Evolutionary conservation across 2,797 vertebrate genomes (phyloP).

Genomic region (Gymnoscopelus microlampas): DNA sequence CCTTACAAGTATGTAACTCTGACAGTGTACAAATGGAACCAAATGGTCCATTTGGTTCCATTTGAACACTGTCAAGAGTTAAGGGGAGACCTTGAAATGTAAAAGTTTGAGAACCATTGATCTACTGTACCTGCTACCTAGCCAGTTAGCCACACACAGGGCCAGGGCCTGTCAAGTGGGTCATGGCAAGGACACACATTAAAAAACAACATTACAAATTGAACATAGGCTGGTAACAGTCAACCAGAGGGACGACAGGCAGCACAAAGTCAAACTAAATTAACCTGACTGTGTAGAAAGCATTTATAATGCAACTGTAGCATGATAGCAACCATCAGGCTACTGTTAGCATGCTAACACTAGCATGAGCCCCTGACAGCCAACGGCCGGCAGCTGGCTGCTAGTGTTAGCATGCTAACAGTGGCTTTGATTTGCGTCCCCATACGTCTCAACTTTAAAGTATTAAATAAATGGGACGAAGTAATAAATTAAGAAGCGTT

Average conservation of each 20-base stretch:
- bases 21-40: too few relatives aligned
- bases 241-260: fast-evolving
- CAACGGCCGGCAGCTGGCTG: not conserved
- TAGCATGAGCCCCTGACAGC: too few relatives aligned
- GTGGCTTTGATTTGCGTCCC: too few relatives aligned
- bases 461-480: not conserved
- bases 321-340: slow-evolving; percentile 9
- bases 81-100: too few relatives aligned
- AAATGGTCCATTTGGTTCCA: too few relatives aligned
- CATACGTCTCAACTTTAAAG: too few relatives aligned
- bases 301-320: slow-evolving; percentile 1
- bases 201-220: not conserved
- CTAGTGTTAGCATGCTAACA: slow-evolving; percentile 22
- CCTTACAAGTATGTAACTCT: too few relatives aligned
- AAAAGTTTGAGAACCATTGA: too few relatives aligned
- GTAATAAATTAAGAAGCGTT: not conserved
- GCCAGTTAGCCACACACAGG: slow-evolving; percentile 18
- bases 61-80: too few relatives aligned
- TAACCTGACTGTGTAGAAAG: too few relatives aligned
- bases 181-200: slow-evolving; percentile 49
- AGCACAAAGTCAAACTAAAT: not conserved
- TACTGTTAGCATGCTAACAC: slow-evolving; percentile 20
- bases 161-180: slow-evolving; percentile 56
- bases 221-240: not conserved
- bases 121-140: not conserved